Conservation (phyloP, 2,797 vertebrate species). For the Moxostoma hubbsi region DNA sequence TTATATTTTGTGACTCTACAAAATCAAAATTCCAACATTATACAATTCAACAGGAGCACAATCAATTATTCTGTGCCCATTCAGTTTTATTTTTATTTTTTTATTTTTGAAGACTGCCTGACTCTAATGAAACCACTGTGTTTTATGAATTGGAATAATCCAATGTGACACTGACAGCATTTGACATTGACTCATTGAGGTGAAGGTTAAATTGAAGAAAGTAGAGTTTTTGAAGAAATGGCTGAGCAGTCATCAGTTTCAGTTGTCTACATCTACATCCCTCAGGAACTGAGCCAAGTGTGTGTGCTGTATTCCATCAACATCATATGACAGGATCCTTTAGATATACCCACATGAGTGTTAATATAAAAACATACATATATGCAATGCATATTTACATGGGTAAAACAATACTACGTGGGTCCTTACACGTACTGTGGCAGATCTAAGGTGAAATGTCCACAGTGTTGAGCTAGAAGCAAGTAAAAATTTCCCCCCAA, state of each 20-base stretch:
- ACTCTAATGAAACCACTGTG: conserved; percentile 7
- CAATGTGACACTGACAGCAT: conserved; percentile 45
- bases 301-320: conserved; percentile 13
- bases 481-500: too few relatives aligned
- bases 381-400: neutral
- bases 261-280: conserved; percentile 33
- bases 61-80: conserved; percentile 20
- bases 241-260: conserved; percentile 34
- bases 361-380: neutral
- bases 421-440: too few relatives aligned
- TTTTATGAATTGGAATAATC: conserved; percentile 33
- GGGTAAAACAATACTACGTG: too few relatives aligned
- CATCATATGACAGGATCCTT: conserved; percentile 31
- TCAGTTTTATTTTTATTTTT: neutral
- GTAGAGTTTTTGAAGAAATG: conserved; percentile 35
- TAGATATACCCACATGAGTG: neutral
- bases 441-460: too few relatives aligned
- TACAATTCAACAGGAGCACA: neutral
- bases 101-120: conserved; percentile 6
- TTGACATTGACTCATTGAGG: conserved; percentile 39
- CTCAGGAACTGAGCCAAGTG: conserved; percentile 35
- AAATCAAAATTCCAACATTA: neutral
- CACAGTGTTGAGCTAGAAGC: too few relatives aligned
- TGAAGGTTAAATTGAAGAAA: conserved; percentile 40
- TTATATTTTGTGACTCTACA: neutral